Percentiles rank a stretch among this genome's conserved stretches.
phyloP scores from a whole-genome alignment of 2,888 invertebrate species.

The Desoria tigrina region DNA sequence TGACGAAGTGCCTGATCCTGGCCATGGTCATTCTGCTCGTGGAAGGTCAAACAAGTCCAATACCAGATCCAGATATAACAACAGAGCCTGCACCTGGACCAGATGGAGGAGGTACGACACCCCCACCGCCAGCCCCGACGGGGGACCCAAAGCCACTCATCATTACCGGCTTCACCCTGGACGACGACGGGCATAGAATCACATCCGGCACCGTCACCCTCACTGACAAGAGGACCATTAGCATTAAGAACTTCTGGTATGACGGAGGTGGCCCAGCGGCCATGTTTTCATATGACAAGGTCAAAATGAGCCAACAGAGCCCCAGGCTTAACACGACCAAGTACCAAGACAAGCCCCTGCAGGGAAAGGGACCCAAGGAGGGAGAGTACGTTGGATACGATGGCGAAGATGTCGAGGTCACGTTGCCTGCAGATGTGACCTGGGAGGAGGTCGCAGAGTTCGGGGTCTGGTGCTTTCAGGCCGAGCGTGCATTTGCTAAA shows the following conservation, averaged over 20 bases:
- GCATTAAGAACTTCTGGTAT: slow-evolving; percentile 38
- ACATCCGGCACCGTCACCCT: slow-evolving; percentile 42
- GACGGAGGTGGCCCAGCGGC: slow-evolving; percentile 45
- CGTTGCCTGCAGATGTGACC: slow-evolving; percentile 77
- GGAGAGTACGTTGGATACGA: slow-evolving; percentile 72
- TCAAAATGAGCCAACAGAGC: too few relatives aligned
- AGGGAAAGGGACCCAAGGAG: slow-evolving; percentile 39
- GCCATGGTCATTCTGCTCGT: too few relatives aligned
- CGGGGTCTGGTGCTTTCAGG: slow-evolving; percentile 87
- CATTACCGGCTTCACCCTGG: too few relatives aligned
- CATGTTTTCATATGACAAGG: too few relatives aligned
- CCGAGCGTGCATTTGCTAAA: slow-evolving; percentile 85
- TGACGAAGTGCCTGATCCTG: too few relatives aligned
- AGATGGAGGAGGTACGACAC: too few relatives aligned
- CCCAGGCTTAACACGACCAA: slow-evolving; percentile 43
- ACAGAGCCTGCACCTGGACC: too few relatives aligned
- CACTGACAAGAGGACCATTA: slow-evolving; percentile 38
- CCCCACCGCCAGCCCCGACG: too few relatives aligned
- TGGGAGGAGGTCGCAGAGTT: slow-evolving; percentile 90
- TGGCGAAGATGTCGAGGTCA: slow-evolving; percentile 87
- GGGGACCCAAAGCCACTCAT: too few relatives aligned
- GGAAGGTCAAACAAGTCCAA: too few relatives aligned
- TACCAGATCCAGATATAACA: too few relatives aligned
- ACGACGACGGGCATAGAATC: too few relatives aligned
- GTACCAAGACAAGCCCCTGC: slow-evolving; percentile 29